Base-by-base conservation (phyloP, 2,888 invertebrate genomes). In the Subacronicta megacephala region DNA sequence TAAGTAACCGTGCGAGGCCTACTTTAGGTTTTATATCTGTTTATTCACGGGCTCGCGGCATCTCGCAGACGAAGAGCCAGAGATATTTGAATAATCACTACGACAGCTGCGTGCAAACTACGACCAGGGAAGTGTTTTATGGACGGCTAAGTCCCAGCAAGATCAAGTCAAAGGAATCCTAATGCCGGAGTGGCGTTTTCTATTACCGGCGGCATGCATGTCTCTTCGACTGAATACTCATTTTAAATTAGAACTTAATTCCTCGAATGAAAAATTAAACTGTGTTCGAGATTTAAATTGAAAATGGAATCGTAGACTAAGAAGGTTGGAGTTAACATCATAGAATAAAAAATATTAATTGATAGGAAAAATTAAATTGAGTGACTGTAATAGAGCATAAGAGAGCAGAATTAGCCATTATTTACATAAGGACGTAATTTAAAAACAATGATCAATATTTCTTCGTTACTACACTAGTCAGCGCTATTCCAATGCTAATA, bases 61-160 rank as follows among this genome's bases (percentile, higher is more conserved):
- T 74, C 52, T 62, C 56, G 36, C 20, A 63, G 63, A 68, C 65
- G 60, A 47, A 16, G 52, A 54, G 52, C 46, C 35, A 43, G 58
- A 36, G 18, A 61, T 68, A 74, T 74, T 72, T 74, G 60, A 74
- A 74, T 74, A 74, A 72, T 74, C 57, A 60, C 54, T 46, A 56
- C 56, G 56, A 51, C 65, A 65, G 74, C 64, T 74, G 60, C 42
- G 62, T 68, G 65, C 53, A 62, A 54, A 54, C 62, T 62, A 60
- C 74, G 58, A 45, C 51, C 50, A 61, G 40, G 52, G 57, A 58
- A 73, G 51, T 46, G 55, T 49, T 63, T 63, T 58, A 63, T 63
- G 63, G 55, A 31, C 12, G 31, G 31, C 31, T 56, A 64, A 58
- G 53, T 59, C 44, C 33, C 38, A 57, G 43, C 37, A 44, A 53